Conservation (phyloP, 2,113 vertebrate genomes). For the Cryptomyrus ogoouensis region DNA sequence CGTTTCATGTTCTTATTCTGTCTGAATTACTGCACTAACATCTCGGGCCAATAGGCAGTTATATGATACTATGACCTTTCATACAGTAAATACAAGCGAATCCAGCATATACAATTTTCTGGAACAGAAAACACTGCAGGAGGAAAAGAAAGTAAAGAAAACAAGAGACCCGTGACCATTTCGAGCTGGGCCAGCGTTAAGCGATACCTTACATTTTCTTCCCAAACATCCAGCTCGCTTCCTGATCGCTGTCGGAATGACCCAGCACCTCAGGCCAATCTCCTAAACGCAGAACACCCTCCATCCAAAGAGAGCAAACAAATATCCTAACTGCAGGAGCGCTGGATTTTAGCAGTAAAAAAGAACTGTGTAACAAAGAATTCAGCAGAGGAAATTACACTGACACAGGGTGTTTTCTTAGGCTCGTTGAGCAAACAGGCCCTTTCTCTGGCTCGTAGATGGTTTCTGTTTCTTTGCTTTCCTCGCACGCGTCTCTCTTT, state of each 20-base stretch:
- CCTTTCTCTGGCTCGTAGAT: not conserved
- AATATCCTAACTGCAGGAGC: not conserved
- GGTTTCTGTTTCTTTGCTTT: not conserved
- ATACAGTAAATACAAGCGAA: not conserved
- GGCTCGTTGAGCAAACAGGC: not conserved
- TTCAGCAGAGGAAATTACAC: not conserved
- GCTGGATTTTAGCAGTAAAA: not conserved
- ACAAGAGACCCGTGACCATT: not conserved
- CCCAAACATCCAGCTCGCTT: not conserved
- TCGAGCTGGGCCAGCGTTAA: not conserved
- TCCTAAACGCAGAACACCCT: not conserved
- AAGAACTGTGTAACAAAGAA: not conserved
- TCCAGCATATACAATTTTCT: slow-evolving; percentile 12
- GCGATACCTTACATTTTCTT: not conserved
- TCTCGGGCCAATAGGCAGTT: slow-evolving; percentile 4
- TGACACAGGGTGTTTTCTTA: not conserved
- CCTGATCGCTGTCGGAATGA: not conserved
- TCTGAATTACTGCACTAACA: slow-evolving; percentile 1
- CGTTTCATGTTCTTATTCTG: not conserved
- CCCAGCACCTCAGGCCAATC: not conserved
- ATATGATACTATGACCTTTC: slow-evolving; percentile 8
- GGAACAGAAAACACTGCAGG: not conserved
- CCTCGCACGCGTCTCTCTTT: not conserved
- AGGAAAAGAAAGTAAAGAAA: slow-evolving; percentile 12
- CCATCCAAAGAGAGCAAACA: not conserved